Base-by-base conservation (phyloP, 2,113 vertebrate species). In the Megaptera novaeangliae region DNA sequence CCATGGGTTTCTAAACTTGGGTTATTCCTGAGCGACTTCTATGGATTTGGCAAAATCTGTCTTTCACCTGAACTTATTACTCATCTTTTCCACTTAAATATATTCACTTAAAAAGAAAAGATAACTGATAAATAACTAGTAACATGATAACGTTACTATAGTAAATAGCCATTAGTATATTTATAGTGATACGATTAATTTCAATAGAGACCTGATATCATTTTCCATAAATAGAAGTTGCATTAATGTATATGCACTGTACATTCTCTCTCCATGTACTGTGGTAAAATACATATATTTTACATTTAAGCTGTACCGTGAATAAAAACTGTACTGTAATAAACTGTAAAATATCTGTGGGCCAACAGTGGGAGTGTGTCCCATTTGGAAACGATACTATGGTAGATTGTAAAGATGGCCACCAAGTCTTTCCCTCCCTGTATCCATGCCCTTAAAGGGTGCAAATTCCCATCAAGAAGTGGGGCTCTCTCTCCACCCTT, bases 401-500 rank as follows among this genome's bases (percentile, higher is more conserved):
- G 18, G 18, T 34, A 12, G 13, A 5, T 66, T 46, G 44, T 57
- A 63, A 71, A 87, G 72, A 49, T 23, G 20, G 20, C 31, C 8
- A 5, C 55, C 18, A 63, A 25, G 25, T 66, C 36, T 88, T 46
- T 17, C 36, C 20, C 36, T 12, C 55, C 39, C 7, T 46, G 8
- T 9, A 3, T n/a, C 31, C 18, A 34, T 0, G 1, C 3, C 11
- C 12, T 77, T 52, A 3, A 25, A 34, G 5, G 18, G 3, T n/a
- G 1, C 23, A 6, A 6, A 64, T 27, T 34, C 17, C 15, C 21
- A 72, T 64, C 52, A 83, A 57, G 9, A 36, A 36, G 0, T n/a
- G 82, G 8, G 41, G 52, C 31, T 23, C 23, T 61, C 46, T 82
- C 74, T 59, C 46, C 55, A 12, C 34, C 69, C 15, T 72, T 84